A percentile compares a stretch with the other conserved stretches of the same genome.
These are phyloP conservation scores for Staurois parvus DNA, from an alignment of 2,797 vertebrate species.

Conservation along the genomic window DNA sequence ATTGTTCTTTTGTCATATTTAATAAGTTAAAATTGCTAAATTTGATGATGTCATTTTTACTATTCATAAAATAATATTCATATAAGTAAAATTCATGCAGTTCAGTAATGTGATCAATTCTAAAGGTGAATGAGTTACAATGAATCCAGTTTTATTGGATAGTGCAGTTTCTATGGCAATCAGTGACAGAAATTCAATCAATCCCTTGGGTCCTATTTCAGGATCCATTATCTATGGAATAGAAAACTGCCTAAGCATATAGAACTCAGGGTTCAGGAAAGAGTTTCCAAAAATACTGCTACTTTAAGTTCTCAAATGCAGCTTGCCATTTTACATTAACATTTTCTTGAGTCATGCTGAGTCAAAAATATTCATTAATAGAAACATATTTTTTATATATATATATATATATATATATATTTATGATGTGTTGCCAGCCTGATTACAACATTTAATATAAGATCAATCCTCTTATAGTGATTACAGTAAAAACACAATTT, in stretches of 20 bases:
- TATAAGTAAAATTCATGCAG: background rate
- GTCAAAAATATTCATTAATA: background rate
- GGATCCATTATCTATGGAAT: constrained; percentile 49
- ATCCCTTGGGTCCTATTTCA: constrained; percentile 28
- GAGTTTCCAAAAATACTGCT: constrained; percentile 35
- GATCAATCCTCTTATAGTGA: no score
- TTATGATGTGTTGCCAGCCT: no score
- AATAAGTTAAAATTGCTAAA: no score
- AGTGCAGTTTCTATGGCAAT: constrained; percentile 44
- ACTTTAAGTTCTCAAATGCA: constrained; percentile 11
- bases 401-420: no score
- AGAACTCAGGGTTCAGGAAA: constrained; percentile 25
- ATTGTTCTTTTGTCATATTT: no score
- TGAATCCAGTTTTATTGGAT: constrained; percentile 18
- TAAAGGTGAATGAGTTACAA: constrained; percentile 13
- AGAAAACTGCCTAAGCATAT: constrained; percentile 24
- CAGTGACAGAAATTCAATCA: constrained; percentile 20
- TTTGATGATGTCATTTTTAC: no score
- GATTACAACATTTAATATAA: no score
- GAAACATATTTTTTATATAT: background rate
- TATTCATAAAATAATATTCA: background rate
- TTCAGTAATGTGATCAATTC: constrained; percentile 11
- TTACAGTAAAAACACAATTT: no score
- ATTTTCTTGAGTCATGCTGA: constrained; percentile 3
- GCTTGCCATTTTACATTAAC: constrained; percentile 8